A percentile compares a stretch with the other conserved stretches of the same genome.
These are phyloP conservation scores for Carposina sasakii DNA, from an alignment of 1,140 invertebrate genomes.

Conservation along the genomic window DNA sequence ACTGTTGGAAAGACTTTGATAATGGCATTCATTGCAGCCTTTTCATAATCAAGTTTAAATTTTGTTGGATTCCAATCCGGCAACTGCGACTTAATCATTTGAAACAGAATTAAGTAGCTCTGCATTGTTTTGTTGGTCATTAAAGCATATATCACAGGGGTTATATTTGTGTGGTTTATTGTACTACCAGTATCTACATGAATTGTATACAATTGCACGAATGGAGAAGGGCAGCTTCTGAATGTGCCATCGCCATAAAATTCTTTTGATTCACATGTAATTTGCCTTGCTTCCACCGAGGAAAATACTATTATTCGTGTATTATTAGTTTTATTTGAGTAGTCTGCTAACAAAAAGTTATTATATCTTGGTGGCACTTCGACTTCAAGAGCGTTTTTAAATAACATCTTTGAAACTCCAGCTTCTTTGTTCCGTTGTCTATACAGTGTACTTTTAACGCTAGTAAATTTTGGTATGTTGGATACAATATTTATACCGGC, in stretches of 20 bases:
- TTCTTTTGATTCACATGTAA: too few species aligned
- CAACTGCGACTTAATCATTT: not conserved
- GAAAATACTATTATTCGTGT: too few species aligned
- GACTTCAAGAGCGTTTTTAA: too few species aligned
- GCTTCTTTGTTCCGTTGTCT: too few species aligned
- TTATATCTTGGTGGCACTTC: too few species aligned
- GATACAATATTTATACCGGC: too few species aligned
- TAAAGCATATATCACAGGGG: constrained; percentile 1
- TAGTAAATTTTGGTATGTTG: too few species aligned
- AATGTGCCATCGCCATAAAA: constrained; percentile 13
- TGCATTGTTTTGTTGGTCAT: not conserved
- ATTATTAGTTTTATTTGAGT: too few species aligned
- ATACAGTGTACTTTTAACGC: too few species aligned
- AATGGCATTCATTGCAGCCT: constrained; percentile 1
- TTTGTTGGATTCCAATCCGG: constrained; percentile 1
- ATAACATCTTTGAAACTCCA: too few species aligned
- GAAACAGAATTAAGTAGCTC: not conserved
- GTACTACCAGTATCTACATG: constrained; percentile 3
- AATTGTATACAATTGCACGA: constrained; percentile 6
- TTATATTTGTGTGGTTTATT: not conserved
- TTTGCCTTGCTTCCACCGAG: too few species aligned
- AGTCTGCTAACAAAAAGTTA: too few species aligned
- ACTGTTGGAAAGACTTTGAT: not conserved
- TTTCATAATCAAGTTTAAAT: constrained; percentile 4
- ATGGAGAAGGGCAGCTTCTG: not conserved